These are phyloP conservation scores for Eilema sororculum DNA, from an alignment of 2,888 invertebrate genomes.

Conservation along the genomic window DNA sequence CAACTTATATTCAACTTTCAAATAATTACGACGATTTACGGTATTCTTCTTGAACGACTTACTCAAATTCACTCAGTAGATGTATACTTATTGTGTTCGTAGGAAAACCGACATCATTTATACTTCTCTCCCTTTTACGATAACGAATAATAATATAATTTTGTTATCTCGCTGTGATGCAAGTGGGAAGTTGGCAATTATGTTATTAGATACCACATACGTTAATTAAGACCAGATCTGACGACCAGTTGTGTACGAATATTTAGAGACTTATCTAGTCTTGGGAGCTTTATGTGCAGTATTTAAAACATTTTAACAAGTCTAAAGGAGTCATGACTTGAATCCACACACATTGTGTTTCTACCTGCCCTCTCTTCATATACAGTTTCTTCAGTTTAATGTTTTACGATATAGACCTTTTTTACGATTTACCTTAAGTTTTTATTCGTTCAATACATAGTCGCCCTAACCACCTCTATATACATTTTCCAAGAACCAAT, in stretches of 20 bases:
- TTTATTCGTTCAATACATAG: neutral
- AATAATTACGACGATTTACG: no score
- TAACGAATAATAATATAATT: neutral
- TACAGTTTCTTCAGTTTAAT: neutral
- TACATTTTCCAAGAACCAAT: neutral
- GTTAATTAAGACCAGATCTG: neutral
- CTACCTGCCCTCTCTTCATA: neutral
- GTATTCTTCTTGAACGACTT: neutral
- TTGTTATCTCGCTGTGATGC: neutral
- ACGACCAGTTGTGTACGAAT: neutral
- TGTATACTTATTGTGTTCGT: neutral
- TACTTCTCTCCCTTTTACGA: slow-evolving; percentile 5
- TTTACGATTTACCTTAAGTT: neutral
- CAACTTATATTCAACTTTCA: neutral
- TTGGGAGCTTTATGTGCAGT: no score
- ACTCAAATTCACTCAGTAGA: neutral
- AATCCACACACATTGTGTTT: no score
- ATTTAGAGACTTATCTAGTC: neutral
- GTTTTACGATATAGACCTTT: no score
- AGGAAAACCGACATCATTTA: no score
- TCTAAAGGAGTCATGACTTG: neutral
- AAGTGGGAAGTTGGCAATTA: neutral
- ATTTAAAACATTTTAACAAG: neutral
- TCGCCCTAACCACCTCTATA: neutral
- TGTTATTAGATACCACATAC: neutral